These are phyloP conservation scores for Porites rus DNA, from an alignment of 92 coral and sea anemone species.

Conservation along the genomic window DNA sequence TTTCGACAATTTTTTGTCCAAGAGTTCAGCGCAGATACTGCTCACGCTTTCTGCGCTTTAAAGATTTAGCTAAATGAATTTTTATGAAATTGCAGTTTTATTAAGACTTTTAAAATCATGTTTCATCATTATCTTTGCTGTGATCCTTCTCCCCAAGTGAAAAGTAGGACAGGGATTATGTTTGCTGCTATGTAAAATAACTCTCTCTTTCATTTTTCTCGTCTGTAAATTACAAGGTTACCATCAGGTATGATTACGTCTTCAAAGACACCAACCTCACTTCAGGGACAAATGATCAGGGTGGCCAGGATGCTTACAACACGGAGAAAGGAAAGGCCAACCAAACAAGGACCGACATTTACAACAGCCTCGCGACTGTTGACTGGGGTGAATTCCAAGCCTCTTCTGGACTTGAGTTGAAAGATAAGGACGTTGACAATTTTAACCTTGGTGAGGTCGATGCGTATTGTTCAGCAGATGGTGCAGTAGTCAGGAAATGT, in stretches of 20 bases:
- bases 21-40: too few relatives aligned
- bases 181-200: too few relatives aligned
- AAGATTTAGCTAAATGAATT: too few relatives aligned
- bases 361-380: neutral
- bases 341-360: neutral
- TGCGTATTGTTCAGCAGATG: neutral
- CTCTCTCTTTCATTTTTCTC: neutral
- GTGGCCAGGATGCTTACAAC: constrained; percentile 58
- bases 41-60: too few relatives aligned
- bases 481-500: neutral
- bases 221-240: constrained; percentile 49
- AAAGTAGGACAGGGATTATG: too few relatives aligned
- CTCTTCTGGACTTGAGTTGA: neutral
- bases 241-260: constrained; percentile 49
- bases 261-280: constrained; percentile 51
- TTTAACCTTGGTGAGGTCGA: neutral
- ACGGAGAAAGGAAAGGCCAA: constrained; percentile 7
- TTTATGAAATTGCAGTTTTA: too few relatives aligned
- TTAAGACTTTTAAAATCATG: too few relatives aligned
- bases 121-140: too few relatives aligned
- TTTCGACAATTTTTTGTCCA: too few relatives aligned
- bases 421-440: neutral
- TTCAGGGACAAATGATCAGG: constrained; percentile 65
- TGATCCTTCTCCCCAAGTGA: too few relatives aligned
- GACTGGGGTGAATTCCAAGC: neutral